A percentile compares a stretch with the other conserved stretches of the same genome.
These are phyloP conservation scores for Henicopernis longicauda DNA, from an alignment of 2,113 vertebrate genomes.

Conservation along the genomic window DNA sequence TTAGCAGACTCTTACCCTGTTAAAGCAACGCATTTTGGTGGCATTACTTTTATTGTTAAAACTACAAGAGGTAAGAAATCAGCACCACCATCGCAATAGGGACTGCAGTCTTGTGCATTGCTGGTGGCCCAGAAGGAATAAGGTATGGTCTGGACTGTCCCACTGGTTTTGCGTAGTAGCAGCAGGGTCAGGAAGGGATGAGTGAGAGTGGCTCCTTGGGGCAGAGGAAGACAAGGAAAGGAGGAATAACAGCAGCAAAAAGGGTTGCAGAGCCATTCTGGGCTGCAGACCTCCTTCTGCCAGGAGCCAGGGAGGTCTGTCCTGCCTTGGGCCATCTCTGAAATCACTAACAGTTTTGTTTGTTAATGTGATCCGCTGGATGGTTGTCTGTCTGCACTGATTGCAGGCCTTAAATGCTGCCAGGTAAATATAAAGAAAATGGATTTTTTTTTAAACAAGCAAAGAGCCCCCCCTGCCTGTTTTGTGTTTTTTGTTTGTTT, in stretches of 20 bases:
- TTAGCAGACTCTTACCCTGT: not conserved
- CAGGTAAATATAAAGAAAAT: not conserved
- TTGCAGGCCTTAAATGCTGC: not conserved
- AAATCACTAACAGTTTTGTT: not conserved
- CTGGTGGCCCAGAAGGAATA: not conserved
- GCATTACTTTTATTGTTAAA: not conserved
- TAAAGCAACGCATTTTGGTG: not conserved
- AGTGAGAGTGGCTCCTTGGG: not conserved
- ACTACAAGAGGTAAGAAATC: not conserved
- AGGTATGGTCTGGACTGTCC: not conserved
- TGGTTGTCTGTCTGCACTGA: not conserved
- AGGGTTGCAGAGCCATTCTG: not conserved
- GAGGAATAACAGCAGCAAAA: not conserved
- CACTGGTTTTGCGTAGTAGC: not conserved
- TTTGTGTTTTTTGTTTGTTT: too few species aligned
- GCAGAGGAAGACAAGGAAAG: not conserved
- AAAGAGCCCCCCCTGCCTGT: too few species aligned
- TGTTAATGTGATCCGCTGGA: not conserved
- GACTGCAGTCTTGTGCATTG: not conserved
- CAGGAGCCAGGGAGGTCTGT: rapidly evolving
- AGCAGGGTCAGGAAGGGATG: not conserved
- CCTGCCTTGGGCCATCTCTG: not conserved
- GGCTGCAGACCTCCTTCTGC: not conserved
- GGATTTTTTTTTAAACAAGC: not conserved
- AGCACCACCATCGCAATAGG: rapidly evolving